These are phyloP conservation scores for Calyptomena viridis DNA, from an alignment of 2,113 vertebrate genomes.

Conservation along the genomic window DNA sequence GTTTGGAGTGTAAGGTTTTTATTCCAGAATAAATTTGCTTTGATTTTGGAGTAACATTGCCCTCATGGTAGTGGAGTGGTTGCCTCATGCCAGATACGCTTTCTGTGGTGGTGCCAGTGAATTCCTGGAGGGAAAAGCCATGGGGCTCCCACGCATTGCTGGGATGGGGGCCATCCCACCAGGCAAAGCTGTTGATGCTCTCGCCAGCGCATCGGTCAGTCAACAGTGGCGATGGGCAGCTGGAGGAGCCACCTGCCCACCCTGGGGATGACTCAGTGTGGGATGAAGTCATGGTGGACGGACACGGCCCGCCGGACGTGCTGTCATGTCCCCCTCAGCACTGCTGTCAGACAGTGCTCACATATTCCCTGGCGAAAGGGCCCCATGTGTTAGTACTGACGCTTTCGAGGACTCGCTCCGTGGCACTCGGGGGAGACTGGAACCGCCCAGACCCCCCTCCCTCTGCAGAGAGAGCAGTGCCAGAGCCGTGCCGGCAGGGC, in stretches of 20 bases:
- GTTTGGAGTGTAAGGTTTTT: rapidly evolving
- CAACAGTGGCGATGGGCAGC: background rate
- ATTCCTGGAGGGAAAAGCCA: background rate
- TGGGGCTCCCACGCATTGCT: rapidly evolving
- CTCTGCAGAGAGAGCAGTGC: rapidly evolving
- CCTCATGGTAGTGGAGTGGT: background rate
- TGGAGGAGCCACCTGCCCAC: background rate
- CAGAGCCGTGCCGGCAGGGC: background rate
- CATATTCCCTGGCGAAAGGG: background rate
- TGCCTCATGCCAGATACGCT: rapidly evolving
- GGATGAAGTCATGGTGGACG: conserved; percentile 16
- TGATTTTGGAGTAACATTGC: background rate
- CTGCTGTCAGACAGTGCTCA: background rate
- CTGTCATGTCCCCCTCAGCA: background rate
- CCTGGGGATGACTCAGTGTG: conserved; percentile 20
- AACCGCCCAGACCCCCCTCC: background rate
- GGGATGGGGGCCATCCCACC: background rate
- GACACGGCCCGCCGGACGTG: background rate
- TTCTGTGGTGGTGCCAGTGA: rapidly evolving
- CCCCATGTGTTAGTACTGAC: background rate
- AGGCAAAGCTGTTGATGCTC: background rate
- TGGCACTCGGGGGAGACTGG: background rate
- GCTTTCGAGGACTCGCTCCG: background rate
- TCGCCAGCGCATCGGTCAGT: background rate
- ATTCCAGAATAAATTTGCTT: background rate